Evolutionary conservation across 2,888 invertebrate genomes (phyloP), one percentile per base, ranked within the genome.

Genomic region (Cancer borealis): DNA sequence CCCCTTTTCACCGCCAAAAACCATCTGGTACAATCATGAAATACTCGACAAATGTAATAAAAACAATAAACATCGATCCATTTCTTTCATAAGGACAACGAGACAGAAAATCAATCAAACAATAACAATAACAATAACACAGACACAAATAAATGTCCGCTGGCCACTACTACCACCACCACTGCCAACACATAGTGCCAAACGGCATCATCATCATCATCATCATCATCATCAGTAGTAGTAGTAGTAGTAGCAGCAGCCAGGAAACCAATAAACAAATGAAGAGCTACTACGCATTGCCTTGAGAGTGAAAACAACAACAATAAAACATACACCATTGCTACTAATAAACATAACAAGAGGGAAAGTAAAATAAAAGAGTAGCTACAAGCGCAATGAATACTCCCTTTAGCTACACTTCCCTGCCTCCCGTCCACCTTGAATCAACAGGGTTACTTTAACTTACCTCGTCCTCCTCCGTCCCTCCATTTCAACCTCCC

Each of bases 381-480:
- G 21, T 73, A n/a, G n/a, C n/a, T 21, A 73, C 73, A 73, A 73
- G 26, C 73, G 26, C n/a, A 26, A 73, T 30, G 30, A 84, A 84
- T 79, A 84, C 39, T 17, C 84, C 39, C 39, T 84, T 39, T 39
- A 4, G 30, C 39, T 39, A 39, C 79, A 10, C 30, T 79, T 14
- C 84, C 39, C 84, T 14, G 14, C 39, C 39, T 10, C 39, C 30
- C 84, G 3, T 8, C 17, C 84, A 39, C 39, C 39, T 39, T 39
- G 84, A 84, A 84, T 89, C 47, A 49, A 49, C 49, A 89, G n/a
- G 17, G 46, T 49, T 46, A 46, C 89, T 89, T 89, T 89, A 49
- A 89, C 46, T 49, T 49, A 49, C 49, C 49, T 46, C 84, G 10
- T 21, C 73, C 21, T 73, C 73, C 73, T 73, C 73, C 26, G 26